Base-by-base conservation (phyloP, 2,113 vertebrate genomes). In the Tupaia chinensis region DNA sequence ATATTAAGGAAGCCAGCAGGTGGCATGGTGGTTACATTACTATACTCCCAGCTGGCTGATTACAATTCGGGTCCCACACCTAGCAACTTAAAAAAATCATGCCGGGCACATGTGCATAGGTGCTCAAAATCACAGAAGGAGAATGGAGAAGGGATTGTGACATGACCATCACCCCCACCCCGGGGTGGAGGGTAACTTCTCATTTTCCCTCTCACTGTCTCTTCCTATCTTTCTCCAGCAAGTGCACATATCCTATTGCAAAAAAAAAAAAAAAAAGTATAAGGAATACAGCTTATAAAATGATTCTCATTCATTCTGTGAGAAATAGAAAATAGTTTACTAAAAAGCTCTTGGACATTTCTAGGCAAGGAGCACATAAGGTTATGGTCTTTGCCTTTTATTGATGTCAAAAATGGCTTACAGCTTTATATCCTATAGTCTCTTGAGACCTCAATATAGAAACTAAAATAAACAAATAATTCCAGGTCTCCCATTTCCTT, bases 241-340 rank as follows among this genome's bases (percentile, higher is more conserved):
- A 44, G 44, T 44, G 44, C 44, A 44, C 44, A 44, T 44, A 5
- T 44, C 44, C 44, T 44, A 44, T 44, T 44, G 44, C 44, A 44
- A 44, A 44, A 44, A 44, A 44, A 44, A 44, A 44, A 44, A 44
- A 44, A 44, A 44, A 44, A 44, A 44, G 5, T 77, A 19, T 56
- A 66, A 70, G 60, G 13, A 89, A 27, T 7, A 66, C 12, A 78
- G 58, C n/a, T 65, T 72, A 78, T 32, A 83, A 66, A 61, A 20
- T 91, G 23, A 79, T 87, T 83, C 29, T 74, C 22, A 27, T 23
- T 20, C 61, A 72, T 76, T 76, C 44, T 14, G 5, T 91, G 69
- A 96, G 17, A 87, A 76, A 77, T 61, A 89, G n/a, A 66, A 90
- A 90, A 65, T 86, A 61, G 81, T 69, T 86, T 76, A 20, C 61